Conservation (phyloP, 23 tunicate species). For the Ascidia mentula region DNA sequence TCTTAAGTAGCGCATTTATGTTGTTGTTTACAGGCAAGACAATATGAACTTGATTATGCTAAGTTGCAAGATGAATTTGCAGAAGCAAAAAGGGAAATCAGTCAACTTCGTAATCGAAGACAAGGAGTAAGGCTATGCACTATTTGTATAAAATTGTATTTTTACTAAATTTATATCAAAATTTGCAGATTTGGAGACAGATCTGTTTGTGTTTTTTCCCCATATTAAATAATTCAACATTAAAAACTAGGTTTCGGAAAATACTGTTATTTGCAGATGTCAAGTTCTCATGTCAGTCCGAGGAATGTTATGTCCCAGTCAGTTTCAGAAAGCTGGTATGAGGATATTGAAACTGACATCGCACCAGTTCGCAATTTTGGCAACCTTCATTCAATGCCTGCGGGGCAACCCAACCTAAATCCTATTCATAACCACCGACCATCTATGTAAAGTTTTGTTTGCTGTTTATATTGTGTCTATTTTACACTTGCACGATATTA, state of each 20-base stretch:
- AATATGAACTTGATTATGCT: background rate
- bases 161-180: too few relatives aligned
- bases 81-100: background rate
- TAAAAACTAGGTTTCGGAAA: too few relatives aligned
- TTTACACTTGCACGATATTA: too few relatives aligned
- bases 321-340: background rate
- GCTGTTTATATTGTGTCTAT: too few relatives aligned
- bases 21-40: background rate
- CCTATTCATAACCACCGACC: background rate
- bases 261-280: background rate
- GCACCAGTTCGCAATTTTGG: background rate
- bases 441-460: background rate
- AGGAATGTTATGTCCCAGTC: background rate
- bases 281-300: background rate
- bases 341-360: background rate
- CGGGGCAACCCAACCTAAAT: background rate
- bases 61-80: background rate
- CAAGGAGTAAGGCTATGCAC: background rate
- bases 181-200: too few relatives aligned
- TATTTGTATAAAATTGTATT: too few relatives aligned
- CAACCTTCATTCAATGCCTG: background rate
- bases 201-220: too few relatives aligned
- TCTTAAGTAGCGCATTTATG: background rate
- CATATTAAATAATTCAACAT: too few relatives aligned
- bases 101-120: background rate